phyloP scores from a whole-genome alignment of 2,113 vertebrate species.

The Nycticebus coucang region DNA sequence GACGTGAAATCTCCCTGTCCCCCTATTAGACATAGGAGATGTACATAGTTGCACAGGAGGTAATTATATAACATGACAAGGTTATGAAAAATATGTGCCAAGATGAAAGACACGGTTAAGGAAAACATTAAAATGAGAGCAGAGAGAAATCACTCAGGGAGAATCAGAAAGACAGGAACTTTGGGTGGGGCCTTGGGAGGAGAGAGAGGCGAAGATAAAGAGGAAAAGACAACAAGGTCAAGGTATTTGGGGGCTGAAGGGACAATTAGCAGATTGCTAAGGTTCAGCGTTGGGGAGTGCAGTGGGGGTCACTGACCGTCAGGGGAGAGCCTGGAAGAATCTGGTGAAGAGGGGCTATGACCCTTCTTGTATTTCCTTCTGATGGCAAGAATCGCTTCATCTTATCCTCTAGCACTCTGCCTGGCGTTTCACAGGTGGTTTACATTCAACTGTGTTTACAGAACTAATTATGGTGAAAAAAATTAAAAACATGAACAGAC shows the following conservation, averaged over 20 bases:
- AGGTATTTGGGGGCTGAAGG: not conserved
- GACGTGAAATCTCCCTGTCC: not conserved
- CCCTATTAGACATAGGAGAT: not conserved
- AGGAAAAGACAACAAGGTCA: not conserved
- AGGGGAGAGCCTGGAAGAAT: not conserved
- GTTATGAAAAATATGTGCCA: conserved; percentile 37
- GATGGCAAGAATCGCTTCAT: not conserved
- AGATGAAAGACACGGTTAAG: conserved; percentile 9
- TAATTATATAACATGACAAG: conserved; percentile 36
- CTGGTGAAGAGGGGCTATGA: not conserved
- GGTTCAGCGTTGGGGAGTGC: not conserved
- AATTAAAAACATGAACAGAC: not conserved
- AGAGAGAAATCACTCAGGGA: conserved; percentile 30
- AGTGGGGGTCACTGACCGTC: not conserved
- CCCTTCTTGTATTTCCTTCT: not conserved
- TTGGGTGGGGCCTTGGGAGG: not conserved
- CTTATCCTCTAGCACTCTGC: not conserved
- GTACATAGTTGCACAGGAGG: not conserved
- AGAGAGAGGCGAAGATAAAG: not conserved
- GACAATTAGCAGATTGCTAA: not conserved
- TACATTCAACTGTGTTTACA: not conserved
- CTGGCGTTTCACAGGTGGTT: not conserved
- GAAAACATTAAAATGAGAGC: conserved; percentile 12
- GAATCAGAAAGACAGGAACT: not conserved
- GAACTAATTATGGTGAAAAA: conserved; percentile 18